Conservation (phyloP, 2,113 vertebrate genomes). For the Oreotragus oreotragus region DNA sequence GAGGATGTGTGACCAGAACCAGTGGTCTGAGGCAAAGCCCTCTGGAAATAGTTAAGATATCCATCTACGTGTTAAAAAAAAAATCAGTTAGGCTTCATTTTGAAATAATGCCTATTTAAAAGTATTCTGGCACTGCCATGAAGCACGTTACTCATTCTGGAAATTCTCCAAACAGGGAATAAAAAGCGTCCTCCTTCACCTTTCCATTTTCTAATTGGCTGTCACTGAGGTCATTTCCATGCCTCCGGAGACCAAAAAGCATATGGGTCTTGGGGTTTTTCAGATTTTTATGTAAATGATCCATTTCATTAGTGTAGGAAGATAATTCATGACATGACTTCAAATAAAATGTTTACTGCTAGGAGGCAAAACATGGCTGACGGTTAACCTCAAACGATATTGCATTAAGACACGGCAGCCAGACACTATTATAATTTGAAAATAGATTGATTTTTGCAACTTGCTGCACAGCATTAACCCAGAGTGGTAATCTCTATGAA, state of each 20-base stretch:
- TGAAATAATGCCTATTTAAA: background rate
- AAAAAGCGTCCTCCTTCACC: background rate
- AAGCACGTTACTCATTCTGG: background rate
- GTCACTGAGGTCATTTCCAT: constrained; percentile 24
- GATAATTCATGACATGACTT: constrained; percentile 62
- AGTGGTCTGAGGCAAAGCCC: background rate
- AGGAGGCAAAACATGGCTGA: constrained; percentile 58
- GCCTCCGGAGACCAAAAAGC: background rate
- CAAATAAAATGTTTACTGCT: constrained; percentile 65
- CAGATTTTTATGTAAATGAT: constrained; percentile 73
- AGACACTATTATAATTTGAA: background rate
- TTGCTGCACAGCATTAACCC: background rate
- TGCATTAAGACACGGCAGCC: background rate
- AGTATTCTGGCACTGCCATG: background rate
- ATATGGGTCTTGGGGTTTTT: constrained; percentile 62
- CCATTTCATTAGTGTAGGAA: constrained; percentile 77
- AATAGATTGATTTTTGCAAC: background rate
- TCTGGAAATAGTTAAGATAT: background rate
- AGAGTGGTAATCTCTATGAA: background rate
- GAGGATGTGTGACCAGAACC: background rate
- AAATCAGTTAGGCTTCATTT: background rate
- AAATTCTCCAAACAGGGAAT: background rate
- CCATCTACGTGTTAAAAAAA: background rate
- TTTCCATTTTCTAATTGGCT: constrained; percentile 38
- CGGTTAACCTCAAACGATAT: background rate